Conservation (phyloP, 2,888 invertebrate genomes). For the Andrena dorsata region DNA sequence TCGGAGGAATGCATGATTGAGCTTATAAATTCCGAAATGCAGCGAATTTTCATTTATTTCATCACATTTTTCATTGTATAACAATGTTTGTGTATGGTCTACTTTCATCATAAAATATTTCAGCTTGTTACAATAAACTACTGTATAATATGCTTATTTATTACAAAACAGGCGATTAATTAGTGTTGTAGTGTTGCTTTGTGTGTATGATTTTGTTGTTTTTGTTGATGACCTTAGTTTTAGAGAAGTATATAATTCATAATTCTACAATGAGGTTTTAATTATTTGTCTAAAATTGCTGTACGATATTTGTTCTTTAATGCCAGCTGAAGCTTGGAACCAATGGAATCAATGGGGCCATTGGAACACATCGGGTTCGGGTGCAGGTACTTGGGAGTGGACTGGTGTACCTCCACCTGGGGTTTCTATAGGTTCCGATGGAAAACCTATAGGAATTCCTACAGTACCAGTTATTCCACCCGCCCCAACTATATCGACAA, state of each 20-base stretch:
- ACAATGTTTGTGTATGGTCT: not conserved
- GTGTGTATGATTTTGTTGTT: not conserved
- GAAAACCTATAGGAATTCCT: slow-evolving; percentile 80
- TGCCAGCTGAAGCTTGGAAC: slow-evolving; percentile 79
- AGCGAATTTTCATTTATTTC: slow-evolving; percentile 9
- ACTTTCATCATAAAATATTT: too few species aligned
- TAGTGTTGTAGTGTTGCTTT: not conserved
- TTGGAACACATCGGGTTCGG: slow-evolving; percentile 78
- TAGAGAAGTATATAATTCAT: slow-evolving; percentile 6
- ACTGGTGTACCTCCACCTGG: slow-evolving; percentile 81
- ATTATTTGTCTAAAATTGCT: not conserved
- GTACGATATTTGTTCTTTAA: slow-evolving; percentile 38
- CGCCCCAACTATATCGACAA: slow-evolving; percentile 80
- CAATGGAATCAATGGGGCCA: slow-evolving; percentile 83
- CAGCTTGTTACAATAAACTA: too few species aligned
- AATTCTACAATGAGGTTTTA: not conserved
- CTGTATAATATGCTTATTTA: not conserved
- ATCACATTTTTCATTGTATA: not conserved
- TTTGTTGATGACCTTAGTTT: not conserved
- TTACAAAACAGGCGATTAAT: not conserved
- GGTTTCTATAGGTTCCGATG: slow-evolving; percentile 80
- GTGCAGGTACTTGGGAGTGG: slow-evolving; percentile 82
- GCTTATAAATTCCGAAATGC: not conserved
- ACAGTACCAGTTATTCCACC: slow-evolving; percentile 79
- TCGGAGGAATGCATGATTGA: not conserved